phyloP scores from a whole-genome alignment of 2,888 invertebrate species.

The Dasysyrphus tricinctus region DNA sequence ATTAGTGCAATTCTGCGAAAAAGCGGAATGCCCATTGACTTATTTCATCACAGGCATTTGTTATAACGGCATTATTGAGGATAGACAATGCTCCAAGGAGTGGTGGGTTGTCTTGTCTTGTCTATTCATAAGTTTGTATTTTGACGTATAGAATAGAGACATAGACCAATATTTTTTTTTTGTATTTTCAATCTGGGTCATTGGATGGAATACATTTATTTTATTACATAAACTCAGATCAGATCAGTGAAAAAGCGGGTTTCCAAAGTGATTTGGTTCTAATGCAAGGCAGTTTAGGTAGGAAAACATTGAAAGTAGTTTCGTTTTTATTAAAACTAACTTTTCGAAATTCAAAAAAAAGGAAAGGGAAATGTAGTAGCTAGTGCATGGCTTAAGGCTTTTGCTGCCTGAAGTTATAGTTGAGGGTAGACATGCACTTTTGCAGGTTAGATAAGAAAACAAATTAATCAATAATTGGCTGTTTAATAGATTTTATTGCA shows the following conservation, averaged over 20 bases:
- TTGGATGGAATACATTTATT: constrained; percentile 50
- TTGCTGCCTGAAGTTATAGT: not conserved
- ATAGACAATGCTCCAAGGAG: constrained; percentile 53
- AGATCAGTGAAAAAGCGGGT: not conserved
- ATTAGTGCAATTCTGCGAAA: constrained; percentile 72
- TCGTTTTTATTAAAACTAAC: not conserved
- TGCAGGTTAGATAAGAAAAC: not conserved
- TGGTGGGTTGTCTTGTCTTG: constrained; percentile 35
- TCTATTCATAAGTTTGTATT: constrained; percentile 21
- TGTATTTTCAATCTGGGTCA: constrained; percentile 52
- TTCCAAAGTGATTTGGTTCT: not conserved
- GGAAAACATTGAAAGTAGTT: constrained; percentile 32
- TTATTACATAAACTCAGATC: not conserved
- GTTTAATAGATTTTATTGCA: no score
- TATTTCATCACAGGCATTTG: constrained; percentile 70
- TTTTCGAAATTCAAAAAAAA: not conserved
- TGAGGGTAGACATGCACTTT: not conserved
- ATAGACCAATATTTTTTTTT: constrained; percentile 2
- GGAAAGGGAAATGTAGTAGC: not conserved
- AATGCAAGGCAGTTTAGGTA: constrained; percentile 24
- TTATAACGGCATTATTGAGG: constrained; percentile 49
- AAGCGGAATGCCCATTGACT: constrained; percentile 69
- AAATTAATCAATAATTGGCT: not conserved
- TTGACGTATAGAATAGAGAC: constrained; percentile 27
- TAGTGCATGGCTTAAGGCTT: not conserved